Percentiles rank a stretch among this genome's conserved stretches.
Evolutionary conservation across 2,888 invertebrate genomes (phyloP).

Genomic region (Pinctada fucata): DNA sequence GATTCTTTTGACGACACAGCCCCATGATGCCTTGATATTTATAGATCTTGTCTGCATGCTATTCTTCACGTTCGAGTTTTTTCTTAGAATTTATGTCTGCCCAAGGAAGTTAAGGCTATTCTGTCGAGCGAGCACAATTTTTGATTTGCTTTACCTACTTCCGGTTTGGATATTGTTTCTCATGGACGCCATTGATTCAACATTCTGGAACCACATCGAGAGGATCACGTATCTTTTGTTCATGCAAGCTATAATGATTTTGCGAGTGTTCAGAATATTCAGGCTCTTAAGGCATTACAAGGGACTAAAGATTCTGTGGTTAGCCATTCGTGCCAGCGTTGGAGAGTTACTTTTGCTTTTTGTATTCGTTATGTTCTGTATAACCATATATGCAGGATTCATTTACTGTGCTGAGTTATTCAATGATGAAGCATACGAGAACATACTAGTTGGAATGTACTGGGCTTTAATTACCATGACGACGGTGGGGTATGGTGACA

Average conservation of each 20-base stretch:
- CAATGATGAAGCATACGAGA: conserved; percentile 41
- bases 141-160: conserved; percentile 55
- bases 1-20: conserved; percentile 47
- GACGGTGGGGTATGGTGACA: conserved; percentile 72
- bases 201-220: conserved; percentile 43
- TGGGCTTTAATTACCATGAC: conserved; percentile 63
- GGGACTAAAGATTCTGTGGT: conserved; percentile 52
- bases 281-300: conserved; percentile 55
- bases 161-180: conserved; percentile 54
- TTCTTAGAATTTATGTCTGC: conserved; percentile 51
- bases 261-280: conserved; percentile 59
- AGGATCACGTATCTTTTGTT: conserved; percentile 40
- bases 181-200: conserved; percentile 40
- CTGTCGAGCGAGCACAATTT: conserved; percentile 44
- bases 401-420: conserved; percentile 55
- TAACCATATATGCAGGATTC: conserved; percentile 55
- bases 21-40: conserved; percentile 45
- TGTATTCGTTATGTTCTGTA: conserved; percentile 52
- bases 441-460: conserved; percentile 56
- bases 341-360: conserved; percentile 54
- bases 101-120: conserved; percentile 46
- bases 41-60: conserved; percentile 53
- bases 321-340: conserved; percentile 56
- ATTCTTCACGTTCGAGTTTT: conserved; percentile 56
- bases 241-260: conserved; percentile 49